Percentiles rank a stretch among this genome's conserved stretches.
Evolutionary conservation across 2,113 vertebrate species (phyloP).

Genomic region (Scolopax mira): DNA sequence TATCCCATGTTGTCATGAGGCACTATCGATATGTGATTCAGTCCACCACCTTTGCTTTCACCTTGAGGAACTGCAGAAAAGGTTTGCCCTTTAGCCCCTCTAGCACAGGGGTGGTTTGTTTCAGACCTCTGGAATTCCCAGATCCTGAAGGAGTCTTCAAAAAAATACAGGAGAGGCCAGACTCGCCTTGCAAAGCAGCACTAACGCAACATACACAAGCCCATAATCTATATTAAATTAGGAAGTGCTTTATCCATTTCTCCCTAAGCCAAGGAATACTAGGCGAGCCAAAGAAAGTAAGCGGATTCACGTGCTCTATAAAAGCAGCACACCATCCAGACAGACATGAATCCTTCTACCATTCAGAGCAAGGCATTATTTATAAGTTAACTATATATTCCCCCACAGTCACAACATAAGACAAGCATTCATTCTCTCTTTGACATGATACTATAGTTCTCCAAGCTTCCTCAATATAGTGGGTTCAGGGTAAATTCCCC

Average conservation of each 20-base stretch:
- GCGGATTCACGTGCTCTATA: background rate
- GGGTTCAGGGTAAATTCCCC: background rate
- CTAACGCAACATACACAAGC: background rate
- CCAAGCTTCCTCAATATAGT: background rate
- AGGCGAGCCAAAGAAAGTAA: background rate
- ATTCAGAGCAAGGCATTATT: slow-evolving; percentile 1
- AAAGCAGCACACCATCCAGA: background rate
- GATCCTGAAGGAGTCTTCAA: background rate
- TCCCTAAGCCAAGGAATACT: background rate
- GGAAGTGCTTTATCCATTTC: background rate
- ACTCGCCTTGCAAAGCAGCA: background rate
- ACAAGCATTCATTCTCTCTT: background rate
- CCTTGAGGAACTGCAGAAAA: background rate
- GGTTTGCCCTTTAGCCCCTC: background rate
- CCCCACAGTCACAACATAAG: background rate
- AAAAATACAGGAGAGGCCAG: background rate
- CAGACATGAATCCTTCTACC: background rate
- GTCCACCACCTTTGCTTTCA: background rate
- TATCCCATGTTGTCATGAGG: accelerated
- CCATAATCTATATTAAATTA: background rate
- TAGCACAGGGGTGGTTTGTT: background rate
- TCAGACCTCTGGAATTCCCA: background rate
- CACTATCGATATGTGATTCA: background rate
- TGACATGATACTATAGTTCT: background rate
- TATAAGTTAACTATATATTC: background rate